Conservation (phyloP, 2,888 invertebrate species). For the Cerastis leucographa region DNA sequence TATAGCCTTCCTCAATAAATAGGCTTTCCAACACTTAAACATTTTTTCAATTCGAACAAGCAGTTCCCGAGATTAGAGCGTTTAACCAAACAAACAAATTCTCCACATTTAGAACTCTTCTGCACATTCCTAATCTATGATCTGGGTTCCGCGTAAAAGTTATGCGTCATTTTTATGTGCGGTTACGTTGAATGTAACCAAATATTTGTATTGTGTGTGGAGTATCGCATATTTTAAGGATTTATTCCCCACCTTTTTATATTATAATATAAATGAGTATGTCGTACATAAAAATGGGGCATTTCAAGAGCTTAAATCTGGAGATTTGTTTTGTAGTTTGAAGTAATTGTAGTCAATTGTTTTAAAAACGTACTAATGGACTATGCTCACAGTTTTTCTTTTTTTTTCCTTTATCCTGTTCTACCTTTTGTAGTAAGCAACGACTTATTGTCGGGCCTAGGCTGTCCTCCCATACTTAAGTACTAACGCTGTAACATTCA, state of each 20-base stretch:
- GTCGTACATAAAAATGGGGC: constrained; percentile 64
- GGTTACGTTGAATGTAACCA: constrained; percentile 77
- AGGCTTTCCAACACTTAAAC: too few species aligned
- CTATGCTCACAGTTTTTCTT: too few species aligned
- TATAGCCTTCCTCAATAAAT: too few species aligned
- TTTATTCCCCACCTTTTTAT: constrained; percentile 79
- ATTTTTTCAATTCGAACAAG: too few species aligned
- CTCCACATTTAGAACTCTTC: background rate
- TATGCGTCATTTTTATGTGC: constrained; percentile 86
- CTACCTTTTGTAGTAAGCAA: too few species aligned
- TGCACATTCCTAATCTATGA: constrained; percentile 14
- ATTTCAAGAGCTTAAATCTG: constrained; percentile 47
- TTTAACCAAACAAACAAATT: too few species aligned
- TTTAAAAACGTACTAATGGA: too few species aligned
- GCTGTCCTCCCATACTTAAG: too few species aligned
- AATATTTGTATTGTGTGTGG: constrained; percentile 86
- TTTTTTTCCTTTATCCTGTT: too few species aligned
- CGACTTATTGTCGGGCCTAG: too few species aligned
- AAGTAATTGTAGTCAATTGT: background rate
- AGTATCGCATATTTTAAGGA: constrained; percentile 78
- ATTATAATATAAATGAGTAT: constrained; percentile 74
- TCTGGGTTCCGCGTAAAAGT: constrained; percentile 64
- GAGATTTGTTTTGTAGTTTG: constrained; percentile 11
- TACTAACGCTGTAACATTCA: too few species aligned
- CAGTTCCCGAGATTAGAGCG: too few species aligned